phyloP scores from a whole-genome alignment of 2,888 invertebrate genomes.

The Chalcosyrphus nemorum region DNA sequence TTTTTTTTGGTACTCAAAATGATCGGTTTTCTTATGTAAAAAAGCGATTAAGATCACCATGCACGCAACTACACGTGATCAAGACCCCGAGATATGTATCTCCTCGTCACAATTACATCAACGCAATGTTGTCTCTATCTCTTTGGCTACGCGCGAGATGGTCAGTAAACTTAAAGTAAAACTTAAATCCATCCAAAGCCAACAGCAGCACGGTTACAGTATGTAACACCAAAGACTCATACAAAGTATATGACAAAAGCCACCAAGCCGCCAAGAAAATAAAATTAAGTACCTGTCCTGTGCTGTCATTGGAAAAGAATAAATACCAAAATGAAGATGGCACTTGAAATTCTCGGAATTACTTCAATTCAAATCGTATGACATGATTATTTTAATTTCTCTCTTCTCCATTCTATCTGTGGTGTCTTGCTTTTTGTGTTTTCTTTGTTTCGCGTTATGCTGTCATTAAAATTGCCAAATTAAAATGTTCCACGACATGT shows the following conservation, averaged over 20 bases:
- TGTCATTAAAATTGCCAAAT: constrained; percentile 64
- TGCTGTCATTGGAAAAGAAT: constrained; percentile 42
- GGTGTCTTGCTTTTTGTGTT: not conserved
- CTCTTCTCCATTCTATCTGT: constrained; percentile 3
- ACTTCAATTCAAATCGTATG: constrained; percentile 58
- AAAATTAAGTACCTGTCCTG: constrained; percentile 60
- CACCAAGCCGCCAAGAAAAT: not conserved
- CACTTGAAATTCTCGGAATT: constrained; percentile 67
- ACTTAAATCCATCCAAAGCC: not conserved
- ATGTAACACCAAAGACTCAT: not conserved
- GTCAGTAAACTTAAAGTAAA: constrained; percentile 15
- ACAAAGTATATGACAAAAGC: not conserved
- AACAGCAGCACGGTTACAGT: not conserved
- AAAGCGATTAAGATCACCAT: constrained; percentile 36
- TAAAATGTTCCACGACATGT: constrained; percentile 66
- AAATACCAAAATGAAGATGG: constrained; percentile 56
- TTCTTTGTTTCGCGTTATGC: constrained; percentile 34
- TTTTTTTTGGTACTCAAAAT: not conserved
- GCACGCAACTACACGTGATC: constrained; percentile 36
- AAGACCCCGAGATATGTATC: not conserved
- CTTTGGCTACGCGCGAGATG: not conserved
- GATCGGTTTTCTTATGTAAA: not conserved
- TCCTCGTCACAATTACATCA: not conserved
- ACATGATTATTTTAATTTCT: constrained; percentile 58
- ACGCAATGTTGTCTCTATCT: not conserved